Evolutionary conservation across 2,888 invertebrate genomes (phyloP), one percentile per base, ranked within the genome.

Genomic region (Neoitamus cyanurus): DNA sequence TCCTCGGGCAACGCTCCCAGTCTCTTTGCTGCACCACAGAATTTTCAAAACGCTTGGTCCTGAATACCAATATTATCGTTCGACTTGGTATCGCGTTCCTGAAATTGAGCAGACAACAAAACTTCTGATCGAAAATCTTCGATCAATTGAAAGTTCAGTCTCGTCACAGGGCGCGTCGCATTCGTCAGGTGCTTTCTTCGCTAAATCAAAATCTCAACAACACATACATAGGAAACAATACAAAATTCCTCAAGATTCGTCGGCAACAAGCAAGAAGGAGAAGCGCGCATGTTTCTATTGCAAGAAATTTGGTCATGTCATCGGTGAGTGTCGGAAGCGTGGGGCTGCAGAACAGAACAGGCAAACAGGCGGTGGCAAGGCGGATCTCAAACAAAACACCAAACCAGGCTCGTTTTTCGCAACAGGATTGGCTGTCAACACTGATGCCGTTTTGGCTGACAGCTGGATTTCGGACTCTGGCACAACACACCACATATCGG

Each of bases 51-150:
- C 72, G 31, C 28, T 72, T 1, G 72, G 72, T 30, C 72, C 72
- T 30, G 72, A 72, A 72, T 72, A 72, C 31, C 72, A 72, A 31
- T 72, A 30, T 25, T 72, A 72, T n/a, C 72, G 72, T 72, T 72
- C 72, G 72, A 72, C 72, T 30, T 72, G 72, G 72, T 72, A 72
- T 72, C 72, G 72, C 28, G 72, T 72, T 72, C 72, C 72, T 30
- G 72, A 72, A 31, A 3, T 31, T 30, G 72, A 72, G 72, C 72
- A 72, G 31, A 72, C 72, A 25, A 69, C 70, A 69, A 69, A 69
- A 25, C 70, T 69, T 20, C 70, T 69, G 15, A 69, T 69, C 28
- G 70, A 72, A n/a, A 31, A 72, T 28, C 31, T 72, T 25, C 72
- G 72, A 72, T 72, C 72, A 13, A 72, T 72, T 72, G 72, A 72